phyloP scores from a whole-genome alignment of 2,888 invertebrate species.

The Pseudococcus viburni region DNA sequence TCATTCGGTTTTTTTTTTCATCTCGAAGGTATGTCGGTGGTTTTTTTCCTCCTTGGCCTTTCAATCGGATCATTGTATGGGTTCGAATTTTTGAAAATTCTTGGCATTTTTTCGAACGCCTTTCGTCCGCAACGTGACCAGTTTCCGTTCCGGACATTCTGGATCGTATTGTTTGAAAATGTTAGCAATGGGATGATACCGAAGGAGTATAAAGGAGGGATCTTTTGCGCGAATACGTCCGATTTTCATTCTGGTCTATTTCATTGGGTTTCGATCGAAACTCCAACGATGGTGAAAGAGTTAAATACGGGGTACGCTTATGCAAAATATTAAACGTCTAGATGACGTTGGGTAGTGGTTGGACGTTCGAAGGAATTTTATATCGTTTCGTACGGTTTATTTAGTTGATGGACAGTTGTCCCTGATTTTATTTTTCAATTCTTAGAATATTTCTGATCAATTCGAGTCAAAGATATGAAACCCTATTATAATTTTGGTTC shows the following conservation, averaged over 20 bases:
- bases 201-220: background rate
- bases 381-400: background rate
- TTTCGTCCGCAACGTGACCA: constrained; percentile 1
- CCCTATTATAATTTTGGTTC: no score
- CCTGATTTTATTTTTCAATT: no score
- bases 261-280: background rate
- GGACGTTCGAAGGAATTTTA: background rate
- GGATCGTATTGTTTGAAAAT: background rate
- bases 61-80: background rate
- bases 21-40: background rate
- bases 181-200: background rate
- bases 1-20: constrained; percentile 8
- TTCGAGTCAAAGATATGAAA: no score
- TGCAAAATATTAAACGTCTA: constrained; percentile 13
- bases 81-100: constrained; percentile 18
- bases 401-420: no score
- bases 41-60: background rate
- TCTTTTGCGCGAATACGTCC: background rate
- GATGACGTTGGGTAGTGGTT: background rate
- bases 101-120: constrained; percentile 1
- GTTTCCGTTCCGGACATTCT: constrained; percentile 34
- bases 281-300: background rate
- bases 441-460: no score
- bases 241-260: background rate
- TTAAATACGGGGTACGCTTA: background rate